These are phyloP conservation scores for Hydropotes inermis DNA, from an alignment of 2,113 vertebrate species.

Conservation along the genomic window DNA sequence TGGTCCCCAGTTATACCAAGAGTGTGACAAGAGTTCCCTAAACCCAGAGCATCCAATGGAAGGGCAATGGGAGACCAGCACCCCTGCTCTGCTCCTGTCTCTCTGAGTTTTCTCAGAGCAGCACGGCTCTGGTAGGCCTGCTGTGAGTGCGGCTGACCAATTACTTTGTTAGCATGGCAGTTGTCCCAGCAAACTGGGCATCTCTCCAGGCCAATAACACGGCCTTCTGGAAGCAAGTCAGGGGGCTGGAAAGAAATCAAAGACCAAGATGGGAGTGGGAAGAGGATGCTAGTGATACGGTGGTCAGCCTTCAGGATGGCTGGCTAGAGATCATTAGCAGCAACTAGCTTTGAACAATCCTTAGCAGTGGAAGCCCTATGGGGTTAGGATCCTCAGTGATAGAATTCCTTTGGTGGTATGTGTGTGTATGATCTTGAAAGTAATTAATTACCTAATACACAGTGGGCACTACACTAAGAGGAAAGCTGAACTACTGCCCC, in stretches of 20 bases:
- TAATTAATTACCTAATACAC: not conserved
- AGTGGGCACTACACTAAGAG: not conserved
- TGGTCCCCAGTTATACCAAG: not conserved
- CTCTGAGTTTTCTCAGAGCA: not conserved
- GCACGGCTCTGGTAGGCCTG: not conserved
- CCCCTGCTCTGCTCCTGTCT: not conserved
- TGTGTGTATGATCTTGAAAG: not conserved
- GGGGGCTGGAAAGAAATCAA: not conserved
- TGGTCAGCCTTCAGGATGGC: not conserved
- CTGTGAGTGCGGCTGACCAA: not conserved
- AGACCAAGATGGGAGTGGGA: not conserved
- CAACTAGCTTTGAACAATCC: not conserved
- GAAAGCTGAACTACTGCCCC: not conserved
- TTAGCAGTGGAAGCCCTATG: not conserved
- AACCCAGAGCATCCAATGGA: not conserved
- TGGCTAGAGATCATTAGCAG: not conserved
- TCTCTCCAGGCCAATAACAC: not conserved
- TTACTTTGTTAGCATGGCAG: not conserved
- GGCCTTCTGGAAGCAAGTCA: not conserved
- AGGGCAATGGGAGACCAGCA: not conserved
- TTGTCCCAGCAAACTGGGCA: not conserved
- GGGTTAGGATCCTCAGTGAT: not conserved
- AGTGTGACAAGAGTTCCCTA: not conserved
- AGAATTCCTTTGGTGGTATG: not conserved
- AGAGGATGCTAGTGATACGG: not conserved